Percentiles rank a stretch among this genome's conserved stretches.
Conservation (phyloP, 1,140 invertebrate species). For the Halictus rubicundus region DNA sequence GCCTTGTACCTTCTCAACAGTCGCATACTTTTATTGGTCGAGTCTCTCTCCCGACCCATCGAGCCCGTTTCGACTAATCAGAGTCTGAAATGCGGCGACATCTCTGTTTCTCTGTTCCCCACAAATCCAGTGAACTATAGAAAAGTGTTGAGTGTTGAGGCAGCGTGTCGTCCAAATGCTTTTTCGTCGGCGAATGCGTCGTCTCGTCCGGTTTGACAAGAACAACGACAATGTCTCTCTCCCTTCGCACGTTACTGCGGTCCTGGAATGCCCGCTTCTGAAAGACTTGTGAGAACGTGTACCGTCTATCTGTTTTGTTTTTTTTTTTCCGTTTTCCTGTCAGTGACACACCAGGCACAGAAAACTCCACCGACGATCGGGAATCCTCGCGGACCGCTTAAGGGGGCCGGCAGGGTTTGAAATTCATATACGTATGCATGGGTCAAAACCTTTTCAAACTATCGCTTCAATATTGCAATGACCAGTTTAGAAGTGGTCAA, state of each 20-base stretch:
- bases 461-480: too few species aligned
- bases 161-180: constrained; percentile 47
- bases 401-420: too few species aligned
- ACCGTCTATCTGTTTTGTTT: not conserved
- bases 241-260: constrained; percentile 19
- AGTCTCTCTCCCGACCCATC: not conserved
- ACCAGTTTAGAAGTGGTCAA: too few species aligned
- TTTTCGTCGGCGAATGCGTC: constrained; percentile 36
- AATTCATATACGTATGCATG: too few species aligned
- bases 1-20: not conserved
- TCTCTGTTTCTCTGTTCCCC: too few species aligned
- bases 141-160: not conserved
- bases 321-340: constrained; percentile 14
- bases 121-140: too few species aligned
- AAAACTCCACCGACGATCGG: not conserved
- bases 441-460: too few species aligned
- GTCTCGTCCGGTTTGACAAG: too few species aligned
- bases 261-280: constrained; percentile 49
- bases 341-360: constrained; percentile 10
- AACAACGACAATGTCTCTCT: not conserved
- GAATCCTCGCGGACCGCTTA: too few species aligned
- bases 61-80: too few species aligned
- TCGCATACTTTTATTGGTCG: constrained; percentile 4
- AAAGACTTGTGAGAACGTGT: not conserved
- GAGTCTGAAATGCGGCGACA: too few species aligned